Evolutionary conservation across 2,113 vertebrate species (phyloP).

Genomic region (Catharus bicknelli): DNA sequence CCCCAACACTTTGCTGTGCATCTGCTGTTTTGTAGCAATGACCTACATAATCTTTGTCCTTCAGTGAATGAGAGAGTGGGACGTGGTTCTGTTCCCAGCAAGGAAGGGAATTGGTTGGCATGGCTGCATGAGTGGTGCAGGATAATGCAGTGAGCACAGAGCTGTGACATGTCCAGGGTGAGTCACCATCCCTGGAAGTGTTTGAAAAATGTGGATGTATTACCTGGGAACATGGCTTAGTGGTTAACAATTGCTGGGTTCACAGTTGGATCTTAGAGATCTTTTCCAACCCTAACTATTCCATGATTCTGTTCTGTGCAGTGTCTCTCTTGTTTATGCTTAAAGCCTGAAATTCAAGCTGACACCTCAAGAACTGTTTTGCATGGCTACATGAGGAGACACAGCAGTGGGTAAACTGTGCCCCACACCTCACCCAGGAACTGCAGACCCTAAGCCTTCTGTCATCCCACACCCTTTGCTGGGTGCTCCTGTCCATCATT

Average conservation of each 20-base stretch:
- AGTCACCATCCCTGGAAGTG: not conserved
- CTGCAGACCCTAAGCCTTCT: not conserved
- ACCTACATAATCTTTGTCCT: not conserved
- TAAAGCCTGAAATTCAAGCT: not conserved
- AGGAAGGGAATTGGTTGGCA: not conserved
- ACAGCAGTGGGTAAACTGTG: not conserved
- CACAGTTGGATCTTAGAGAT: not conserved
- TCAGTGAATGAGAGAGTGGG: too few relatives aligned
- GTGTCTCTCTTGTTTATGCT: not conserved
- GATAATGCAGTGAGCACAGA: not conserved
- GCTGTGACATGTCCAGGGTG: not conserved
- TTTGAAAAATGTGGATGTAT: accelerated
- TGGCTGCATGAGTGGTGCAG: not conserved
- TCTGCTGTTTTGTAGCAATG: not conserved
- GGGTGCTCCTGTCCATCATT: not conserved
- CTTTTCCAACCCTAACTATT: not conserved
- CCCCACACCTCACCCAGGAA: not conserved
- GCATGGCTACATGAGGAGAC: not conserved
- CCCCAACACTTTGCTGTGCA: not conserved
- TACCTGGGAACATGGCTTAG: not conserved
- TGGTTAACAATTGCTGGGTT: not conserved
- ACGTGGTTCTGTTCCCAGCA: accelerated
- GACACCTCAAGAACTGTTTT: not conserved
- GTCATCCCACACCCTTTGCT: not conserved
- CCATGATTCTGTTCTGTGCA: not conserved